Evolutionary conservation across 2,113 vertebrate genomes (phyloP), one percentile per base, ranked within the genome.

Genomic region (Electrona antarctica): DNA sequence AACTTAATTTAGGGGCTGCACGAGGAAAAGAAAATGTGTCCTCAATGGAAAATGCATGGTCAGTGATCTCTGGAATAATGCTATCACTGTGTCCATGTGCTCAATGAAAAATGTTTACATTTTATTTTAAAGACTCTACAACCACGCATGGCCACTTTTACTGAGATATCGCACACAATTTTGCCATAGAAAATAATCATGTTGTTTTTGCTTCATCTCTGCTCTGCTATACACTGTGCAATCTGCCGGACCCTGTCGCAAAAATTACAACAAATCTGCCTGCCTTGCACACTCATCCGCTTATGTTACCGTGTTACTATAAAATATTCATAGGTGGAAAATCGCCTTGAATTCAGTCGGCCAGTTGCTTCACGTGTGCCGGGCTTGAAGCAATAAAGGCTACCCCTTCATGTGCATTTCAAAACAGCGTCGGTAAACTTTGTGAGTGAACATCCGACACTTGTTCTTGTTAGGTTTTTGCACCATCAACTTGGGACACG

Each of bases 241-340:
- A 82, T 87, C 77, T 68, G 71, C 66, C 49, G 67, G 14, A 60
- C 68, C 41, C 51, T 55, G 76, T 61, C 5, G 41, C 74, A 21
- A 69, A 21, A 21, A 77, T 76, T 65, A 21, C 78, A 71, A 60
- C 64, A 78, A 86, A 85, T 81, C 81, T 72, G 64, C 71, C 64
- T 48, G 61, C 7, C 67, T 41, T 29, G 55, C 62, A 45, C 72
- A 68, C 65, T n/a, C 52, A 62, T 21, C 70, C 77, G 76, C 78
- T 92, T 86, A 7, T 79, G 85, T 92, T 91, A 87, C 90, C 73
- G 81, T 68, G 83, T 81, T 81, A 81, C 82, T 76, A 90, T 92
- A 76, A 92, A 92, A 91, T 90, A 92, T 92, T 90, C 79, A 92
- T 90, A 84, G 74, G 79, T 77, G 88, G 89, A 91, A 91, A 90